A percentile compares a stretch with the other conserved stretches of the same genome.
phyloP scores from a whole-genome alignment of 2,888 invertebrate species.

The Helicoverpa assulta region DNA sequence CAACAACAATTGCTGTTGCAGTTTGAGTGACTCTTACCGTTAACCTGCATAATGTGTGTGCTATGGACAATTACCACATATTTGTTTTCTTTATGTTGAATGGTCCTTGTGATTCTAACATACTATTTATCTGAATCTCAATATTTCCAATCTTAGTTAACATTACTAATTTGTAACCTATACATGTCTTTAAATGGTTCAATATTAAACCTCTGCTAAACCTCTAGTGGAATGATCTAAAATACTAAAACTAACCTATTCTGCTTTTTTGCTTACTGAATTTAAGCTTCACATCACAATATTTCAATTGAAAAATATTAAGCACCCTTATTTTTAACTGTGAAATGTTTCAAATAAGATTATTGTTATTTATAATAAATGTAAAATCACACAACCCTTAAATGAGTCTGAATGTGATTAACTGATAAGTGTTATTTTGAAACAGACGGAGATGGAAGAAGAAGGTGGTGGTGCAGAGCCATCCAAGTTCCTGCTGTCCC shows the following conservation, averaged over 20 bases:
- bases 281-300: slow-evolving; percentile 39
- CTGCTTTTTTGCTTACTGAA: slow-evolving; percentile 49
- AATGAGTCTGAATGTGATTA: neutral
- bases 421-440: slow-evolving; percentile 38
- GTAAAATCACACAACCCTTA: neutral
- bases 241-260: slow-evolving; percentile 60
- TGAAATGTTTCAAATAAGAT: slow-evolving; percentile 2
- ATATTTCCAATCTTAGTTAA: slow-evolving; percentile 61
- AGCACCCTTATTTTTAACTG: slow-evolving; percentile 15
- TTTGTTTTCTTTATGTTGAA: slow-evolving; percentile 86
- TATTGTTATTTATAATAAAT: slow-evolving; percentile 15
- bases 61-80: slow-evolving; percentile 79
- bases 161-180: slow-evolving; percentile 66
- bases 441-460: slow-evolving; percentile 89
- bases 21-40: slow-evolving; percentile 83
- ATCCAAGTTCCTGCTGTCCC: slow-evolving; percentile 88
- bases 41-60: slow-evolving; percentile 89
- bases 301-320: slow-evolving; percentile 37
- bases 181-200: slow-evolving; percentile 44
- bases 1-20: slow-evolving; percentile 85
- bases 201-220: slow-evolving; percentile 29
- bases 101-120: slow-evolving; percentile 91
- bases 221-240: slow-evolving; percentile 41
- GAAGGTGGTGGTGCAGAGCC: slow-evolving; percentile 85
- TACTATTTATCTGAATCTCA: slow-evolving; percentile 66